These are phyloP conservation scores for Temnothorax nylanderi DNA, from an alignment of 1,140 invertebrate genomes.

Conservation along the genomic window DNA sequence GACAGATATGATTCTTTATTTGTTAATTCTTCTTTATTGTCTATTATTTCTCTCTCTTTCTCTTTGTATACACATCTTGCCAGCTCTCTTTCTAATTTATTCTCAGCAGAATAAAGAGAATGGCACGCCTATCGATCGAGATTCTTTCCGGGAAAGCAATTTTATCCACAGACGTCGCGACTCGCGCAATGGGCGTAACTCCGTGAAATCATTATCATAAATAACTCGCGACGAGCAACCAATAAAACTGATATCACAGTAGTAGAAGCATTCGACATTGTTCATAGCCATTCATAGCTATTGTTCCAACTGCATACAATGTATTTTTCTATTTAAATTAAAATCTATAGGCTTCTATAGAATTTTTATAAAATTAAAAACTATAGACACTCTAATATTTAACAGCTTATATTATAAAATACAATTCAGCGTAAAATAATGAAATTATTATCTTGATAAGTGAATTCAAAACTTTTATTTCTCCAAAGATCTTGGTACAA, in stretches of 20 bases:
- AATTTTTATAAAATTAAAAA: background rate
- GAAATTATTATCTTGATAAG: background rate
- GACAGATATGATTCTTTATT: background rate
- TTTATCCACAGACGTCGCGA: background rate
- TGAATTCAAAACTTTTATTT: background rate
- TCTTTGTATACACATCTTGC: background rate
- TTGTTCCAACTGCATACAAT: background rate
- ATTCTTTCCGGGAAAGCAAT: slow-evolving; percentile 54
- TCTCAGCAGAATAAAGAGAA: background rate
- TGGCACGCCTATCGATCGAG: slow-evolving; percentile 9
- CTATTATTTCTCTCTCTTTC: background rate
- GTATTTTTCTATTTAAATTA: background rate
- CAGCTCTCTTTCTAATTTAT: background rate
- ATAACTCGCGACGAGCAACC: background rate
- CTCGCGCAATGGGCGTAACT: background rate
- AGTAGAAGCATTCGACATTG: background rate
- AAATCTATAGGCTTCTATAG: background rate
- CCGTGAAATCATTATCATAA: slow-evolving; percentile 25
- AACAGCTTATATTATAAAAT: background rate
- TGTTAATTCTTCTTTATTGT: background rate
- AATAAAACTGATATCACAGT: background rate
- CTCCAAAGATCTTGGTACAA: background rate
- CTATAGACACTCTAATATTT: background rate
- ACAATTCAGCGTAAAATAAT: background rate
- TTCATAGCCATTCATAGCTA: background rate